Evolutionary conservation across 2,888 invertebrate species (phyloP), one percentile per base, ranked within the genome.

Genomic region (Idaea dimidiata): DNA sequence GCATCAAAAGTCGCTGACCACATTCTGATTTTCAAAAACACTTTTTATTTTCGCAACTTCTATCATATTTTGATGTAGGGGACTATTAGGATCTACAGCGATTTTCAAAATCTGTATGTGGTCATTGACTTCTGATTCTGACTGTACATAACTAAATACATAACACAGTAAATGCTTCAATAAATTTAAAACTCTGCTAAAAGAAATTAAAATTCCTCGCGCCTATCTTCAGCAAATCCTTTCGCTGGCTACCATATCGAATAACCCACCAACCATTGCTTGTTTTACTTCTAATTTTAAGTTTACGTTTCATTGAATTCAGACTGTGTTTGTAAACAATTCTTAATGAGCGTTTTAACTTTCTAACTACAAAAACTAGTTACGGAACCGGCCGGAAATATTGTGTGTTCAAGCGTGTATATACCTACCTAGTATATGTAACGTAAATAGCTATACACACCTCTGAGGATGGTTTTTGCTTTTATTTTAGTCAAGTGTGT

Each of bases 321-420:
- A 43, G 43, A 6, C 43, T 43, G 10, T 43, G 43, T 43, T 43
- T 43, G 54, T 61, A 68, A 70, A 73, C 64, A 73, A 68, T 70
- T 66, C 64, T 8, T 66, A 72, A 73, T 66, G 66, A 70, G 60
- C 67, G 60, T 69, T 74, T 63, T 66, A 66, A 77, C 81, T 81
- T 81, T 81, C 81, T 78, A 79, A 77, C 78, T 66, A 71, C 71
- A 75, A 69, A 69, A 73, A 72, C 65, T 65, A 17, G 67, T 64
- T 66, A 72, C 76, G 78, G 79, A 81, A 80, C 75, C 72, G 75
- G 65, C 66, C 66, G 77, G 74, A 71, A 73, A 73, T 75, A 63
- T 69, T 67, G 68, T 64, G 63, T 65, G 68, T 69, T 64, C 53
- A 54, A 64, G 62, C 71, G 66, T 68, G n/a, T n/a, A n/a, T n/a